Evolutionary conservation across 2,888 invertebrate genomes (phyloP), one percentile per base, ranked within the genome.

Genomic region (Chouioia cunea): DNA sequence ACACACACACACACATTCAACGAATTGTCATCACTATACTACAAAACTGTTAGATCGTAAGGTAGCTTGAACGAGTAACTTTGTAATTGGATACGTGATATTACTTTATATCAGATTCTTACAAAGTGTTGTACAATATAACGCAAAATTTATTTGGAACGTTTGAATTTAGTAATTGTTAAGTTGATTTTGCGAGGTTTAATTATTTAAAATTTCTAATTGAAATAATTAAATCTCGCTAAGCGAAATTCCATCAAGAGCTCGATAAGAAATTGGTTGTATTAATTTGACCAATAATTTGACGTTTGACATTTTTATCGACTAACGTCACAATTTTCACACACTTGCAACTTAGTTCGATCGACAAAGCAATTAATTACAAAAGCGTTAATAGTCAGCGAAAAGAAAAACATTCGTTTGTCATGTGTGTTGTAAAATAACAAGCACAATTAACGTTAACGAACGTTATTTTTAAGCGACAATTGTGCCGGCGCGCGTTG

Each of bases 71-170:
- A 15, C 12, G n/a, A n/a, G 27, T n/a, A 27, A 4, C 3, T 18
- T 18, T 2, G 50, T 48, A 44, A 36, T 36, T 10, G 36, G 36
- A 36, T 36, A n/a, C n/a, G 36, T 36, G 36, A 36, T 36, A 36
- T 36, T 36, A 36, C 36, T 36, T 12, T 36, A 6, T 6, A 10
- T 36, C 36, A 54, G 57, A 63, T 62, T 56, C 62, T 68, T 68
- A 68, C 50, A 57, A 67, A 54, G 57, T 68, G 50, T 68, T 63
- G 15, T 22, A 18, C 20, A 50, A 36, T 12, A 15, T n/a, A n/a
- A n/a, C n/a, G n/a, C n/a, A 58, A 20, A 12, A 15, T 22, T 53
- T 23, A 14, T 23, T 56, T 56, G 43, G 36, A 53, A 43, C 36
- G 36, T 4, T 10, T 10, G 6, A 10, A 36, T 36, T 4, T 10